phyloP scores from a whole-genome alignment of 2,888 invertebrate genomes.

The Drosophila nr. perissopoda region DNA sequence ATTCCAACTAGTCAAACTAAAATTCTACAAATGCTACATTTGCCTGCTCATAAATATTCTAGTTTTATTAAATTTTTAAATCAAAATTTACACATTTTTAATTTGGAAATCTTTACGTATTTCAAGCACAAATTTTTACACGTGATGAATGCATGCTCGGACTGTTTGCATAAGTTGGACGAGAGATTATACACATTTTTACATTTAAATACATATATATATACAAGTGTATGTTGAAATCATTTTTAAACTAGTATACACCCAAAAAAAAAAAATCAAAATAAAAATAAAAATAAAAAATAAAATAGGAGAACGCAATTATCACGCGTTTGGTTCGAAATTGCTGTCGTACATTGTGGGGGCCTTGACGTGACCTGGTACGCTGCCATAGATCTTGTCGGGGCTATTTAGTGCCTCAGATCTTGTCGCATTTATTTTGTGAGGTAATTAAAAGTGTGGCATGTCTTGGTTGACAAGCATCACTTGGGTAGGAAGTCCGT shows the following conservation, averaged over 20 bases:
- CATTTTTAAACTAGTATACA: constrained; percentile 50
- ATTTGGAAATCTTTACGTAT: constrained; percentile 43
- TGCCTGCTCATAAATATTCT: constrained; percentile 1
- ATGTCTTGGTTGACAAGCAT: constrained; percentile 36
- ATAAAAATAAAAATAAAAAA: too few relatives aligned
- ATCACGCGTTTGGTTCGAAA: constrained; percentile 38
- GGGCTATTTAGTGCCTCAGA: constrained; percentile 21
- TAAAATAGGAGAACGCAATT: constrained; percentile 21
- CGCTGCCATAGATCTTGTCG: constrained; percentile 43
- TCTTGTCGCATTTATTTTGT: constrained; percentile 38
- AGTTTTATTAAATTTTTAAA: neutral
- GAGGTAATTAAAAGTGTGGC: constrained; percentile 56
- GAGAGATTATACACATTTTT: constrained; percentile 29
- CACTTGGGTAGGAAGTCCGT: constrained; percentile 12
- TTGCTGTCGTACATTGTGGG: constrained; percentile 41
- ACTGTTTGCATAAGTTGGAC: constrained; percentile 26
- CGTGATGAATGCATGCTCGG: constrained; percentile 66
- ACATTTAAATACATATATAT: neutral
- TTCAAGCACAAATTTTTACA: constrained; percentile 40
- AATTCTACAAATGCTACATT: neutral
- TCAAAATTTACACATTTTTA: constrained; percentile 24
- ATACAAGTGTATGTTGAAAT: constrained; percentile 45
- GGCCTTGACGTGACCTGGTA: constrained; percentile 70
- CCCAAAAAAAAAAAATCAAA: constrained; percentile 47
- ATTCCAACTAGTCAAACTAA: constrained; percentile 11